A percentile compares a stretch with the other conserved stretches of the same genome.
These are phyloP conservation scores for Xestoiulus laeticollis DNA, from an alignment of 2,888 invertebrate species.

Conservation along the genomic window DNA sequence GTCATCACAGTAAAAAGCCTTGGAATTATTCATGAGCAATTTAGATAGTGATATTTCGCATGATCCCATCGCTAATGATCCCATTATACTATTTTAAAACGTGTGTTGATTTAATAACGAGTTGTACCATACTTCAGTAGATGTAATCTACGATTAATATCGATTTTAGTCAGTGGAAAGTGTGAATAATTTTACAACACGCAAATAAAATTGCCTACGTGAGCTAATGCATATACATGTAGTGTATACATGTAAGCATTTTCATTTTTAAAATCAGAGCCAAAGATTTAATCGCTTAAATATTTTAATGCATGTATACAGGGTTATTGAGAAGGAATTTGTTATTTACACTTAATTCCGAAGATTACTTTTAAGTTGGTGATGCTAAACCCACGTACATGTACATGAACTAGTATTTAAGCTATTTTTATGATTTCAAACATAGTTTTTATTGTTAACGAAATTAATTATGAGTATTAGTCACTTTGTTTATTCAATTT, in stretches of 20 bases:
- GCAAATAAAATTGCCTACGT: neutral
- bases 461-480: too few relatives aligned
- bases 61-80: neutral
- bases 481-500: too few relatives aligned
- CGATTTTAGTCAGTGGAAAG: neutral
- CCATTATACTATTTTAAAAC: neutral
- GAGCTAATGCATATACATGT: too few relatives aligned
- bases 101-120: neutral
- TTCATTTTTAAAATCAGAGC: neutral
- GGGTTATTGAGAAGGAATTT: neutral
- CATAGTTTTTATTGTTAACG: neutral
- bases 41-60: slow-evolving; percentile 28
- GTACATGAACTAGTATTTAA: too few relatives aligned
- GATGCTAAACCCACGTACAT: neutral
- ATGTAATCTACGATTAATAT: neutral
- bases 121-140: neutral
- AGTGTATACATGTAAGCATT: neutral
- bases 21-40: neutral
- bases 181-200: neutral
- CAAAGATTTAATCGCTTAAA: neutral
- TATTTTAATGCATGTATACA: neutral
- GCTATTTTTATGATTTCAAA: neutral
- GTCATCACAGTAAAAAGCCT: neutral
- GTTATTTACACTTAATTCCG: neutral
- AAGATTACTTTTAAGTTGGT: neutral